Conservation (phyloP, 1,140 invertebrate genomes). For the Dolichoris vasculosae region DNA sequence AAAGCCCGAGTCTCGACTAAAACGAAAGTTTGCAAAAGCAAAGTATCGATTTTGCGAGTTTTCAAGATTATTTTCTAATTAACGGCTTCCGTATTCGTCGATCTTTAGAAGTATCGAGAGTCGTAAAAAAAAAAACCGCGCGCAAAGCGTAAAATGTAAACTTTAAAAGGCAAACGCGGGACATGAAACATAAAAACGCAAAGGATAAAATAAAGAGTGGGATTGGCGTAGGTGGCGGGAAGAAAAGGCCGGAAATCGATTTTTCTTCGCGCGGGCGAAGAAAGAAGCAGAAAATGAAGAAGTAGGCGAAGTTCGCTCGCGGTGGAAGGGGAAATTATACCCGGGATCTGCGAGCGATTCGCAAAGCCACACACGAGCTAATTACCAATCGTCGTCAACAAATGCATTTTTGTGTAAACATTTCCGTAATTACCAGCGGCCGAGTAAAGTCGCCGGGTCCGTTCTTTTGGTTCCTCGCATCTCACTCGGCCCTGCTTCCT, state of each 20-base stretch:
- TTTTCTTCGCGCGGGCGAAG: too few species aligned
- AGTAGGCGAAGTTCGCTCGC: too few species aligned
- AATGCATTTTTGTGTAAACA: conserved; percentile 56
- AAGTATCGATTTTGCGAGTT: not conserved
- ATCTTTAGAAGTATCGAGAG: not conserved
- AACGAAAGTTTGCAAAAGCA: not conserved
- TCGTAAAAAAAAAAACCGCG: too few species aligned
- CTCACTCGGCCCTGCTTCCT: conserved; percentile 19
- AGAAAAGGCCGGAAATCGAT: too few species aligned
- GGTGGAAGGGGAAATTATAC: too few species aligned
- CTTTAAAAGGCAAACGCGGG: too few species aligned
- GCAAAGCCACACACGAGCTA: not conserved
- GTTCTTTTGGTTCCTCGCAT: conserved; percentile 54
- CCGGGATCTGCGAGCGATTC: too few species aligned
- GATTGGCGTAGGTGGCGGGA: too few species aligned
- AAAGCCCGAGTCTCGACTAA: not conserved
- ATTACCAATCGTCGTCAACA: not conserved
- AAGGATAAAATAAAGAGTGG: too few species aligned
- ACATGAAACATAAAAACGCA: too few species aligned
- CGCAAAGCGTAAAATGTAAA: too few species aligned
- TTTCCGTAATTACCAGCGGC: conserved; percentile 59
- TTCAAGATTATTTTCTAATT: conserved; percentile 13
- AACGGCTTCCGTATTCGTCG: not conserved
- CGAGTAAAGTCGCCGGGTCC: conserved; percentile 50
- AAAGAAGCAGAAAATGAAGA: too few species aligned